These are phyloP conservation scores for Tenthredo distinguenda DNA, from an alignment of 2,888 invertebrate species.

Conservation along the genomic window DNA sequence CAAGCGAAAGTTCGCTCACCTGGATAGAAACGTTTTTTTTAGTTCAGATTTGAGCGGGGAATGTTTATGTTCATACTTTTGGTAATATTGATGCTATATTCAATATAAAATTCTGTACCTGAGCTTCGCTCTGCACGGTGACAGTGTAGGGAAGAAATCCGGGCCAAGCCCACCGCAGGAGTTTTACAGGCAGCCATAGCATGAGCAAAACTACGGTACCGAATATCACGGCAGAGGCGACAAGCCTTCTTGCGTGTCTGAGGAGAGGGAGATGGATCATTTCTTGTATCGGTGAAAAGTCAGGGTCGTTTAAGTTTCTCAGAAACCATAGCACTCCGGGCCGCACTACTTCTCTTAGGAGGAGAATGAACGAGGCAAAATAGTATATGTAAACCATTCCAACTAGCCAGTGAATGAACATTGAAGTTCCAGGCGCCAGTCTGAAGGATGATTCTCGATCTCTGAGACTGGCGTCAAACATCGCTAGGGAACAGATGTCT, in stretches of 20 bases:
- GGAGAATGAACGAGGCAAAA: conserved; percentile 96
- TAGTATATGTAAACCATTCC: conserved; percentile 99
- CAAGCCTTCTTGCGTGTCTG: conserved; percentile 92
- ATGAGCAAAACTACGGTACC: conserved; percentile 97
- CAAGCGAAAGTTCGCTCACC: conserved; percentile 96
- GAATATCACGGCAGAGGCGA: conserved; percentile 97
- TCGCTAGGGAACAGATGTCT: conserved; percentile 96
- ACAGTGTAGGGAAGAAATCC: conserved; percentile 97
- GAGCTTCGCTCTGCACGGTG: conserved; percentile 89
- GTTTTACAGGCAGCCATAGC: conserved; percentile 96
- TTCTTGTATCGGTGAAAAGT: conserved; percentile 99
- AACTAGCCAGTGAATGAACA: conserved; percentile 99
- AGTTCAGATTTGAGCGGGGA: not conserved
- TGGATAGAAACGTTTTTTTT: conserved; percentile 66
- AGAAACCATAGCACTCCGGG: conserved; percentile 99
- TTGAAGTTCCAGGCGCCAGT: conserved; percentile 96
- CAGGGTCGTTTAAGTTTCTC: conserved; percentile 98
- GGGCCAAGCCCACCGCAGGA: conserved; percentile 90
- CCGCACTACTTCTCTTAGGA: conserved; percentile 95
- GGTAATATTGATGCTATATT: not conserved
- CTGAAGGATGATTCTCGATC: conserved; percentile 94
- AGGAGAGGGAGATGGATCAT: conserved; percentile 98
- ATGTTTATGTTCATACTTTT: not conserved
- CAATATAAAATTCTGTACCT: conserved; percentile 77
- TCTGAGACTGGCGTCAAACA: conserved; percentile 93